Conservation (phyloP, 2,797 vertebrate species). For the Okamejei kenojei region DNA sequence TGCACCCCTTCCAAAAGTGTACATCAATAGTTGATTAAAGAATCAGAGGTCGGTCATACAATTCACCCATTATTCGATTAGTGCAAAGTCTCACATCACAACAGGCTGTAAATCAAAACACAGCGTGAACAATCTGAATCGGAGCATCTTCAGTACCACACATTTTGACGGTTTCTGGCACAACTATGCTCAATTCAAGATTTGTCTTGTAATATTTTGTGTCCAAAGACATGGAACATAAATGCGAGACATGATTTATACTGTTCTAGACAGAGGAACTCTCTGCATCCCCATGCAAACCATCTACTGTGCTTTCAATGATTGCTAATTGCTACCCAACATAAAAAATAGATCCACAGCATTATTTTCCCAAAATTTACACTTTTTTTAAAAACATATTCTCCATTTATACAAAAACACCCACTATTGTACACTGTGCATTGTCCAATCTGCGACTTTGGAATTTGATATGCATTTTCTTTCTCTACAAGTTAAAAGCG, state of each 20-base stretch:
- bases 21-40: slow-evolving; percentile 47
- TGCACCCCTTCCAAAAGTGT: slow-evolving; percentile 54
- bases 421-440: slow-evolving; percentile 22
- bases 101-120: slow-evolving; percentile 32
- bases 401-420: slow-evolving; percentile 37
- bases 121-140: background rate
- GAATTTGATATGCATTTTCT: slow-evolving; percentile 27
- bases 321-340: slow-evolving; percentile 13
- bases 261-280: slow-evolving; percentile 17
- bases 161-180: slow-evolving; percentile 27
- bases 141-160: background rate
- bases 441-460: slow-evolving; percentile 32
- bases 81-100: slow-evolving; percentile 37
- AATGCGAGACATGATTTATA: background rate
- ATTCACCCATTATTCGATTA: slow-evolving; percentile 27
- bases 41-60: background rate
- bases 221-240: slow-evolving; percentile 8
- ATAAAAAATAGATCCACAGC: slow-evolving; percentile 38
- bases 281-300: slow-evolving; percentile 31
- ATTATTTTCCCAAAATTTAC: slow-evolving; percentile 36
- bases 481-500: slow-evolving; percentile 17
- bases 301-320: slow-evolving; percentile 23
- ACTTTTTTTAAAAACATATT: slow-evolving; percentile 33
- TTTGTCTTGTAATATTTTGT: background rate
- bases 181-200: slow-evolving; percentile 31